Evolutionary conservation across 2,797 vertebrate genomes (phyloP), one percentile per base, ranked within the genome.

Genomic region (Delichon dasypus): DNA sequence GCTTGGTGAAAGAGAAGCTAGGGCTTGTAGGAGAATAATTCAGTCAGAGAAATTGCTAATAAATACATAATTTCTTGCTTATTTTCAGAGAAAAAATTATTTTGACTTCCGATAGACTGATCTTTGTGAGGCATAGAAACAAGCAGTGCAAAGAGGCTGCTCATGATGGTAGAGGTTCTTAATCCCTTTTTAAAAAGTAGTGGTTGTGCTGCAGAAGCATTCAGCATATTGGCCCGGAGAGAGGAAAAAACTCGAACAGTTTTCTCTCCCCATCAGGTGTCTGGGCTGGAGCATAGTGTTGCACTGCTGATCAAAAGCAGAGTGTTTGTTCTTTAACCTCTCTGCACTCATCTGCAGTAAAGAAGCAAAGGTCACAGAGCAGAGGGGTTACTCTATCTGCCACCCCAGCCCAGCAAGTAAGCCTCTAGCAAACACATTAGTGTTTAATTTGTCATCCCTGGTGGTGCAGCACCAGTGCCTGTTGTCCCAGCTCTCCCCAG

Each of bases 381-480:
- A 58, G 54, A 93, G 74, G 36, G 67, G 72, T 89, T 87, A 45
- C 68, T 25, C 48, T 84, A 79, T 85, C 57, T 94, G 68, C 83
- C 64, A 74, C 54, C 44, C 70, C 55, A 91, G 70, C 62, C 68
- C 85, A 66, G 79, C 58, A 80, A 60, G 83, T 88, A 90, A 97
- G 80, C 68, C 79, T 72, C 85, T 25, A 94, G 76, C 85, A 96
- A 97, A 95, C 88, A 91, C 85, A 88, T 93, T 61, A 85, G 82
- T 62, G 73, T 88, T 95, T 93, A 64, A 95, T 96, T 92, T 96
- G 91, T 91, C 88, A 74, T 92, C 54, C 53, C 13, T 4, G 4
- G 8, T 21, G 68, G 71, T 32, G 85, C 50, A 13, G 77, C 72
- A 51, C 48, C 10, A 0, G 42, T 3, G 61, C 50, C 70, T n/a